phyloP scores from a whole-genome alignment of 1,140 invertebrate genomes.

The Drosophila tropicalis region DNA sequence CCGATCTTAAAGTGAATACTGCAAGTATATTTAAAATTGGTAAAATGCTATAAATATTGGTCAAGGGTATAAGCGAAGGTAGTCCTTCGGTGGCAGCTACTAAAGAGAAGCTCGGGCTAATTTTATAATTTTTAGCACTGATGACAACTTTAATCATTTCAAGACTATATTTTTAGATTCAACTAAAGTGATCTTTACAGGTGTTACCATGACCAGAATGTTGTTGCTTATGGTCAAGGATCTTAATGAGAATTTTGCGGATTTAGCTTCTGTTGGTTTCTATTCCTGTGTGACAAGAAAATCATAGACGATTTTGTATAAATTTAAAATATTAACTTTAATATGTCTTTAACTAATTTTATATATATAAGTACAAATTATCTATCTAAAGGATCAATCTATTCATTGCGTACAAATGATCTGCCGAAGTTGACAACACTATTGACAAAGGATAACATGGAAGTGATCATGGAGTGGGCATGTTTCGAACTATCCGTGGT shows the following conservation, averaged over 20 bases:
- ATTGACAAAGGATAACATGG: conserved; percentile 64
- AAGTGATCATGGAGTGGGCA: conserved; percentile 66
- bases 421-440: conserved; percentile 56
- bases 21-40: not conserved
- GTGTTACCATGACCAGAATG: too few relatives aligned
- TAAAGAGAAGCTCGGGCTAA: not conserved
- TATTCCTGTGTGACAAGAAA: too few relatives aligned
- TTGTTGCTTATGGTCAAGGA: too few relatives aligned
- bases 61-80: conserved; percentile 6
- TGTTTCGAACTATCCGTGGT: conserved; percentile 65
- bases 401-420: conserved; percentile 48
- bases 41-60: not conserved
- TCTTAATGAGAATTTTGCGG: too few relatives aligned
- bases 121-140: too few relatives aligned
- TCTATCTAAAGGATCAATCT: not conserved
- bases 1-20: not conserved
- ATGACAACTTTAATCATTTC: too few relatives aligned
- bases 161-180: too few relatives aligned
- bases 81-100: not conserved
- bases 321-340: too few relatives aligned
- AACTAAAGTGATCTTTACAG: too few relatives aligned
- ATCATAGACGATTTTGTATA: too few relatives aligned
- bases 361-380: conserved; percentile 2
- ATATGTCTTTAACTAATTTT: not conserved
- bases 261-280: too few relatives aligned